Base-by-base conservation (phyloP, 2,888 invertebrate genomes). In the Tetropium fuscum region DNA sequence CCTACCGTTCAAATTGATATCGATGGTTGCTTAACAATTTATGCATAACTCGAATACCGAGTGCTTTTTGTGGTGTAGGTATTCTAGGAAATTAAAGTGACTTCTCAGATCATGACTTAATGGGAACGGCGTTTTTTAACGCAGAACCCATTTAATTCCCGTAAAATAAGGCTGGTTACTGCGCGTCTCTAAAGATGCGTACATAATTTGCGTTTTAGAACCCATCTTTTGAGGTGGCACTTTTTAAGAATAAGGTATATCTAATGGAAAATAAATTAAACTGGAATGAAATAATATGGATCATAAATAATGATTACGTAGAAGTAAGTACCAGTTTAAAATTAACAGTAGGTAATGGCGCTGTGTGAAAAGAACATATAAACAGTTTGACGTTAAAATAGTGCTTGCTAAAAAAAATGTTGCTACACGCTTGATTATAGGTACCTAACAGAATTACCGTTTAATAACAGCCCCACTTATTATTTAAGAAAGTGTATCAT, bases 401-500 rank as follows among this genome's bases (percentile, higher is more conserved):
- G 53, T 56, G 38, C 53, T 43, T 10, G n/a, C n/a, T 32, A 47
- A 44, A 40, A 58, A 51, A 55, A 47, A 51, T 47, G 44, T 40
- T 51, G 51, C 27, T 51, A 27, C 27, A 38, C 36, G 51, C 36
- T 40, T 71, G 68, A 72, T 75, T 73, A 75, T 67, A 69, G 66
- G n/a, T n/a, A n/a, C n/a, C 65, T 60, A 64, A 66, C 59, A 59
- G 69, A 71, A 70, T 71, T 66, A 68, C 69, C 74, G 70, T 74
- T 75, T 75, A 75, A 74, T 74, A 67, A 71, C 64, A 69, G 66
- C 65, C 67, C 71, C 65, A 67, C 66, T 73, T 71, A 74, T 73
- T 70, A 73, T 68, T 70, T 66, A 67, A 68, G 72, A 71, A 63
- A 64, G 51, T 63, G 44, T 66, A 73, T 76, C 68, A 77, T 76